Evolutionary conservation across 2,113 vertebrate species (phyloP).

Genomic region (Trogon melanurus): DNA sequence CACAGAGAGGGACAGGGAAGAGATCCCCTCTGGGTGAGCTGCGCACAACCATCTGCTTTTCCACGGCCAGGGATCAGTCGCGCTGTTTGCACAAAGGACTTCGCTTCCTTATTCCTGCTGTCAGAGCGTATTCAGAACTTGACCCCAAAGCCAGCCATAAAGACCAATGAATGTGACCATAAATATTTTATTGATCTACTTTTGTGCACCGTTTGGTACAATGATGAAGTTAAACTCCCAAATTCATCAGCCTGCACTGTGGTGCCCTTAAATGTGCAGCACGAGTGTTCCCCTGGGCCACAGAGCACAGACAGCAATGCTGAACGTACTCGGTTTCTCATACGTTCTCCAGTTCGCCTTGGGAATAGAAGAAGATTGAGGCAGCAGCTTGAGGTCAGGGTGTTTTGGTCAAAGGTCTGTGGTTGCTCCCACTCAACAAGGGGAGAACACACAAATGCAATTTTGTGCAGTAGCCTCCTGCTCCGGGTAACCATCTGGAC

Average conservation of each 20-base stretch:
- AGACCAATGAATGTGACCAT: background rate
- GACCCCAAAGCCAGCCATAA: background rate
- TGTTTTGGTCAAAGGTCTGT: conserved; percentile 31
- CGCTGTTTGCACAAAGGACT: background rate
- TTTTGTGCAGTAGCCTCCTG: conserved; percentile 14
- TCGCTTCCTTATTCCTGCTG: background rate
- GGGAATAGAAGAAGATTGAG: background rate
- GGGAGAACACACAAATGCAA: background rate
- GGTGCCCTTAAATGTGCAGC: background rate
- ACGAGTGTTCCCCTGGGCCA: rapidly evolving
- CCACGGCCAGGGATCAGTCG: background rate
- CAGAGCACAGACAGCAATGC: rapidly evolving
- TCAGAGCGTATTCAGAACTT: background rate
- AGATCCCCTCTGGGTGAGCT: background rate
- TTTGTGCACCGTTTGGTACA: background rate
- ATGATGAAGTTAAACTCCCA: background rate
- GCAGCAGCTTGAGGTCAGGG: conserved; percentile 30
- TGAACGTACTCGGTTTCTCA: background rate
- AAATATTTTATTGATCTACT: background rate
- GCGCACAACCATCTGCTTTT: background rate
- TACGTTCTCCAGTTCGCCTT: background rate
- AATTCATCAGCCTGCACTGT: background rate
- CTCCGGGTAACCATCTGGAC: conserved; percentile 30
- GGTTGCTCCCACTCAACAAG: background rate
- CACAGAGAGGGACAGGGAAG: background rate